phyloP scores from a whole-genome alignment of 2,797 vertebrate species.

The Chaunax sp. region DNA sequence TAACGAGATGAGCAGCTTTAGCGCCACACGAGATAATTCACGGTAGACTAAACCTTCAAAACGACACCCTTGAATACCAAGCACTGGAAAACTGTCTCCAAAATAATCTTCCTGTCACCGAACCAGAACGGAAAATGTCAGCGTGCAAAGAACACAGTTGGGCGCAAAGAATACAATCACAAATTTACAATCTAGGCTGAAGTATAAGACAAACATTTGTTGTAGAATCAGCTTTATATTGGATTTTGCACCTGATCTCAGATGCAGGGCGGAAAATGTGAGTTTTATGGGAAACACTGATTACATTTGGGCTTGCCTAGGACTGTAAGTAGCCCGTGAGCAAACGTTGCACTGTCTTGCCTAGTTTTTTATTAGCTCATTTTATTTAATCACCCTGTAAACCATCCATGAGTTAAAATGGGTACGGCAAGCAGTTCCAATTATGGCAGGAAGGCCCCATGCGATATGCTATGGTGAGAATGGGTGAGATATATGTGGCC shows the following conservation, averaged over 20 bases:
- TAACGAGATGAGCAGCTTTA: slow-evolving; percentile 47
- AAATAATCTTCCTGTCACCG: slow-evolving; percentile 38
- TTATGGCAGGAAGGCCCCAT: slow-evolving; percentile 60
- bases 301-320: slow-evolving; percentile 76
- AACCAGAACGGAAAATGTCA: slow-evolving; percentile 64
- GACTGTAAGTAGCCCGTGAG: slow-evolving; percentile 61
- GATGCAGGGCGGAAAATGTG: slow-evolving; percentile 69
- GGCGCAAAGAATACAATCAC: slow-evolving; percentile 55
- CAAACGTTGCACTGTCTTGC: slow-evolving; percentile 64
- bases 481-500: slow-evolving; percentile 37
- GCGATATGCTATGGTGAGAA: slow-evolving; percentile 53
- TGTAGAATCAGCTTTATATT: slow-evolving; percentile 63
- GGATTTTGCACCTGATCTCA: slow-evolving; percentile 73
- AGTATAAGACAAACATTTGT: slow-evolving; percentile 66
- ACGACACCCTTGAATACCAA: slow-evolving; percentile 29
- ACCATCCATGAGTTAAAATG: slow-evolving; percentile 74
- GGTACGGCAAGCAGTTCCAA: slow-evolving; percentile 64
- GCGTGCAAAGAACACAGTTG: slow-evolving; percentile 11
- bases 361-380: slow-evolving; percentile 78
- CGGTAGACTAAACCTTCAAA: slow-evolving; percentile 46
- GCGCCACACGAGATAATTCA: slow-evolving; percentile 67
- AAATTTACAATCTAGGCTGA: slow-evolving; percentile 66
- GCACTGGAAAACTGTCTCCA: slow-evolving; percentile 38
- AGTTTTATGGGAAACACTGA: slow-evolving; percentile 81
- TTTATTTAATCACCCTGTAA: slow-evolving; percentile 82